phyloP scores from a whole-genome alignment of 2,113 vertebrate genomes.

The Notiomystis cincta region DNA sequence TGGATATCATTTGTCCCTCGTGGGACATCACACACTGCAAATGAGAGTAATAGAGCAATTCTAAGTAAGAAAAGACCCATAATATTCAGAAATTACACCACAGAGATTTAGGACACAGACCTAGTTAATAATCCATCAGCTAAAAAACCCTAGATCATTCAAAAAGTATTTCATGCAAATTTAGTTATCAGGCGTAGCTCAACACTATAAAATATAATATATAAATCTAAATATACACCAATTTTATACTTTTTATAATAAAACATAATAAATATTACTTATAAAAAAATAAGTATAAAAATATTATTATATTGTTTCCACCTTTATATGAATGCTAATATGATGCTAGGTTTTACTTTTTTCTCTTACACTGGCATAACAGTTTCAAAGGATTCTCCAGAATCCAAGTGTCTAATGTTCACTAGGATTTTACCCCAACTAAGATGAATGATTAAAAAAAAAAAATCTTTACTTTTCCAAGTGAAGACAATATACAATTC shows the following conservation, averaged over 20 bases:
- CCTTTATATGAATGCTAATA: background rate
- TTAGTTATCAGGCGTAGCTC: background rate
- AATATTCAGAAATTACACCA: background rate
- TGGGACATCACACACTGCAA: conserved; percentile 84
- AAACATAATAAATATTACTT: background rate
- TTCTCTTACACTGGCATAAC: background rate
- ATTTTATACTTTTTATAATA: background rate
- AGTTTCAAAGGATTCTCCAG: background rate
- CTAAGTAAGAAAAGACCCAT: background rate
- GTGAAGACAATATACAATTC: background rate
- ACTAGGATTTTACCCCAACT: background rate
- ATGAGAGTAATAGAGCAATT: background rate
- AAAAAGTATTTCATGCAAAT: background rate
- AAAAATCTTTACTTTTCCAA: background rate
- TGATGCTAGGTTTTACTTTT: background rate
- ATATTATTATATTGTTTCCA: background rate
- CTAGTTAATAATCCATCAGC: background rate
- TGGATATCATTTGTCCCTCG: conserved; percentile 80
- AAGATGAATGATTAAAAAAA: background rate
- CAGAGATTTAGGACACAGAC: background rate
- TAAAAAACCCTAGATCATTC: background rate
- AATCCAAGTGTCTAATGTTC: background rate
- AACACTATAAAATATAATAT: background rate
- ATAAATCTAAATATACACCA: background rate
- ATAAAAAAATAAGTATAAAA: background rate